A percentile compares a stretch with the other conserved stretches of the same genome.
Evolutionary conservation across 2,113 vertebrate genomes (phyloP).

Genomic region (Thalassoma bifasciatum): DNA sequence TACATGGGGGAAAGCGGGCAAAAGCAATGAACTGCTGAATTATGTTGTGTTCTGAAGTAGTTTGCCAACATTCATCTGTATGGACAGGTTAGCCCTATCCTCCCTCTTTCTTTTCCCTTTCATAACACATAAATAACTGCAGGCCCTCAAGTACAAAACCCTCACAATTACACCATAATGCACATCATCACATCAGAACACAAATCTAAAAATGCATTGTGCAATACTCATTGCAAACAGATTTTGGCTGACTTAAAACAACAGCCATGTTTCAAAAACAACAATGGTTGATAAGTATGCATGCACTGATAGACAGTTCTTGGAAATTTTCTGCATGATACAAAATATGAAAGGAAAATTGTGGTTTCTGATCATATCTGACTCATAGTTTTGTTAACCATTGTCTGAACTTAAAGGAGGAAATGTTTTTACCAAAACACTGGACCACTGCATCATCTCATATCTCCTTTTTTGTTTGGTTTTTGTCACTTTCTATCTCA

Average conservation of each 20-base stretch:
- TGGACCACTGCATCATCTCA: conserved; percentile 31
- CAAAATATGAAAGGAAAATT: conserved; percentile 38
- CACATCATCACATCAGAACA: not conserved
- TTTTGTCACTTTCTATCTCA: conserved; percentile 28
- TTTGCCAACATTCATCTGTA: conserved; percentile 66
- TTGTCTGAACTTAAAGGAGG: conserved; percentile 38
- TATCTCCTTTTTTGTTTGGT: conserved; percentile 42
- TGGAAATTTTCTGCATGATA: conserved; percentile 39
- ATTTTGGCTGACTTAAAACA: conserved; percentile 29
- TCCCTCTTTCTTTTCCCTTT: conserved; percentile 9
- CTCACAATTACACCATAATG: conserved; percentile 11
- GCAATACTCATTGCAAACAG: conserved; percentile 27
- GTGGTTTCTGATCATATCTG: conserved; percentile 52
- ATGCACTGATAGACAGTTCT: conserved; percentile 46
- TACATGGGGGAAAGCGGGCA: conserved; percentile 54
- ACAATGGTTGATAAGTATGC: conserved; percentile 33
- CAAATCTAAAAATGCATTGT: conserved; percentile 31
- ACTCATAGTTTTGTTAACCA: conserved; percentile 48
- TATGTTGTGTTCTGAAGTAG: conserved; percentile 62
- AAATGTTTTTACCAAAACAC: conserved; percentile 42
- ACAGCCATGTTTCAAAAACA: conserved; percentile 53
- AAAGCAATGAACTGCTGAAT: conserved; percentile 70
- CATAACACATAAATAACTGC: conserved; percentile 17
- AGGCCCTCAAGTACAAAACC: conserved; percentile 17
- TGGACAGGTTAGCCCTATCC: conserved; percentile 29